A percentile compares a stretch with the other conserved stretches of the same genome.
Evolutionary conservation across 30 jellyfish, hydroid and myxozoan genomes (phyloP).

Genomic region (Rhopilema esculentum): DNA sequence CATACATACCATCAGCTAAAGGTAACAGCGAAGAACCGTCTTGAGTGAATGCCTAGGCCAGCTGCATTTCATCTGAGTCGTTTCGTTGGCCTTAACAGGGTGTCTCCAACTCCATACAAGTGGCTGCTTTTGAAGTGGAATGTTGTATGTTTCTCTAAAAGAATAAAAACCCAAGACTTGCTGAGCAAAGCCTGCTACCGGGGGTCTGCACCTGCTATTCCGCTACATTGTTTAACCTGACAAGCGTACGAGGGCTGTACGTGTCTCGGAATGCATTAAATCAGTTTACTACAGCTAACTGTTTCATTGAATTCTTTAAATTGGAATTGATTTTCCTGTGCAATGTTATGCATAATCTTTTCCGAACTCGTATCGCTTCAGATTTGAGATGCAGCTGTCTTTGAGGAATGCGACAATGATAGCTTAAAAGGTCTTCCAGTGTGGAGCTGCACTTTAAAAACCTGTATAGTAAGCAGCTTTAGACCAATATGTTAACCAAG

Average conservation of each 20-base stretch:
- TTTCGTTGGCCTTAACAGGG: neutral
- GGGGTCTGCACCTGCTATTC: constrained; percentile 45
- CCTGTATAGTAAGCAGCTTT: neutral
- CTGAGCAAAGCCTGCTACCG: constrained; percentile 24
- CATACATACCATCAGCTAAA: neutral
- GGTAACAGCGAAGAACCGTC: neutral
- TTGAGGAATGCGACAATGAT: neutral
- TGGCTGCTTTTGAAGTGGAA: constrained; percentile 9
- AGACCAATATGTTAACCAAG: neutral
- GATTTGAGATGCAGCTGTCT: neutral
- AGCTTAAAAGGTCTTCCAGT: neutral
- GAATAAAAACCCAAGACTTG: constrained; percentile 36
- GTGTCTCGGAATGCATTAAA: constrained; percentile 21
- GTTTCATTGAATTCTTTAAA: constrained; percentile 1
- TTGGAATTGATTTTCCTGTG: neutral
- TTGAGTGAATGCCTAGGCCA: neutral
- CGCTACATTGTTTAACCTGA: constrained; percentile 33
- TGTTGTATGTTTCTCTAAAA: constrained; percentile 30
- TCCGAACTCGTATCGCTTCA: neutral
- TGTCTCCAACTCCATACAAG: neutral
- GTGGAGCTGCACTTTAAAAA: neutral
- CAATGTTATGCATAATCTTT: neutral
- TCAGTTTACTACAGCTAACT: neutral
- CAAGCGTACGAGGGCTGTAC: constrained; percentile 2
- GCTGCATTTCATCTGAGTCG: neutral